Conservation (phyloP, 2,888 invertebrate genomes). For the Macropis europaea region DNA sequence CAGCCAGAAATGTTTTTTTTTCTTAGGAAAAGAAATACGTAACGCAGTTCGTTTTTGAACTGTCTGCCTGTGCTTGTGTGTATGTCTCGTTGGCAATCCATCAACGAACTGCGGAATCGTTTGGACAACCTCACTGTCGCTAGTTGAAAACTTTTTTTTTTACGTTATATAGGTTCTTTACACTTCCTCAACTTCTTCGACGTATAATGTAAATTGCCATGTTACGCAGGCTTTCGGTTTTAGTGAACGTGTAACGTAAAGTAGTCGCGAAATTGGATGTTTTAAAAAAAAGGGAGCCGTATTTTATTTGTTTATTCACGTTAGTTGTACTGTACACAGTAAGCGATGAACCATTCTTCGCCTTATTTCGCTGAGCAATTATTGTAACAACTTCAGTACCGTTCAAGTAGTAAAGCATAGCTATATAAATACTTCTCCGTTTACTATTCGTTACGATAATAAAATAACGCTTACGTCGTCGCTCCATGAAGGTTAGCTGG, state of each 20-base stretch:
- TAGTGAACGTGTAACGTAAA: too few species aligned
- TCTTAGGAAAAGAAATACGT: conserved; percentile 2
- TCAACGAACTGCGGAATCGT: not conserved
- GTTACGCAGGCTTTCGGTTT: too few species aligned
- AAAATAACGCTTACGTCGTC: conserved; percentile 53
- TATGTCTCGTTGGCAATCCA: not conserved
- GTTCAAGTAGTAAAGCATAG: conserved; percentile 48
- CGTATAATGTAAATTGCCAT: too few species aligned
- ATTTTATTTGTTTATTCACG: conserved; percentile 31
- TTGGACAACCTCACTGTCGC: not conserved
- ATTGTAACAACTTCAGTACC: conserved; percentile 49
- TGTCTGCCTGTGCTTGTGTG: not conserved
- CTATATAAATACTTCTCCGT: conserved; percentile 47
- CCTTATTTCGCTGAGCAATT: conserved; percentile 58
- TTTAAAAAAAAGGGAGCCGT: conserved; percentile 9
- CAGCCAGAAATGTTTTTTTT: conserved; percentile 19
- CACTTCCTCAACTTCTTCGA: too few species aligned
- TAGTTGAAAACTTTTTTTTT: not conserved
- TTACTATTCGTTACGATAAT: conserved; percentile 45
- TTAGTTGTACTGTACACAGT: conserved; percentile 48
- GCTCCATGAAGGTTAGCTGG: conserved; percentile 25
- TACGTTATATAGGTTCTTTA: too few species aligned
- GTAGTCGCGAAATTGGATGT: not conserved
- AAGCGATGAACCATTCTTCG: conserved; percentile 48
- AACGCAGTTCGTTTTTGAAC: conserved; percentile 6